A percentile compares a stretch with the other conserved stretches of the same genome.
phyloP scores from a whole-genome alignment of 2,113 vertebrate genomes.

The Eleginops maclovinus region DNA sequence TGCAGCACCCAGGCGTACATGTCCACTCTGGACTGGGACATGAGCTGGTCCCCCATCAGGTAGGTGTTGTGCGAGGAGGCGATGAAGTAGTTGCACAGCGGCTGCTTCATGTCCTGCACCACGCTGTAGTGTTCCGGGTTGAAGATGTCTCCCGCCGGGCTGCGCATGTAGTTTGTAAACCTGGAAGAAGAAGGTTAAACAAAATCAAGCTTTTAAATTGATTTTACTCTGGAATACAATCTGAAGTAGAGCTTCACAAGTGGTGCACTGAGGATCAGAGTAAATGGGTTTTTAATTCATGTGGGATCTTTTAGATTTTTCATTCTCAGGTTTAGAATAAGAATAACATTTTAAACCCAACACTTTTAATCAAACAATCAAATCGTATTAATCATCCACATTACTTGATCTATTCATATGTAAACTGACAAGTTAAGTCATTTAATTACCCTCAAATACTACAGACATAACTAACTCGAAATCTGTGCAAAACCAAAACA shows the following conservation, averaged over 20 bases:
- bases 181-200: slow-evolving; percentile 70
- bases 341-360: background rate
- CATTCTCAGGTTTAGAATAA: background rate
- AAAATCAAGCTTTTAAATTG: no score
- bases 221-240: background rate
- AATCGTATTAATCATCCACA: background rate
- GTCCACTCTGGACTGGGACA: slow-evolving; percentile 94
- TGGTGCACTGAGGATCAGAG: background rate
- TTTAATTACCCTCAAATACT: background rate
- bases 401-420: background rate
- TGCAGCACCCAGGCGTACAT: slow-evolving; percentile 97
- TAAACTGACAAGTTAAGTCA: background rate
- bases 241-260: background rate
- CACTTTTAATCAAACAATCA: background rate
- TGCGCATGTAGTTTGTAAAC: slow-evolving; percentile 96
- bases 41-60: slow-evolving; percentile 96
- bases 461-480: background rate
- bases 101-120: slow-evolving; percentile 97
- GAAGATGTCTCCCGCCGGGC: slow-evolving; percentile 93
- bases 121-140: slow-evolving; percentile 92
- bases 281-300: background rate
- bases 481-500: background rate
- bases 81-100: slow-evolving; percentile 95
- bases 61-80: slow-evolving; percentile 97
- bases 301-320: background rate